Conservation (phyloP, 37 sponge, comb jelly and placozoan genomes). For the Oscarella lobularis region DNA sequence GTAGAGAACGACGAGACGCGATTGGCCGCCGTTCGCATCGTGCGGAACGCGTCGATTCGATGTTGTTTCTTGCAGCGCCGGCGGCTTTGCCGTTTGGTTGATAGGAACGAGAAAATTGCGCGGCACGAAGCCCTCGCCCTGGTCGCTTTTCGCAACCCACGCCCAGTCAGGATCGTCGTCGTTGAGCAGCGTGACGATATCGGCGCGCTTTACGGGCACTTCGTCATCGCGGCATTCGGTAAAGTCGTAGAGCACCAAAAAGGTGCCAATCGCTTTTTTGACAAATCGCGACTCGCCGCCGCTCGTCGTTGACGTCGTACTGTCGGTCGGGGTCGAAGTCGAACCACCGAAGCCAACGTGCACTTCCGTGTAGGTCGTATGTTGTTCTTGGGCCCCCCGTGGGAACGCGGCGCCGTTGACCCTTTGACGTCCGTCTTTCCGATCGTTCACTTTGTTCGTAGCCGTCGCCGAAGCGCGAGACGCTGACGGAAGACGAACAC, state of each 20-base stretch:
- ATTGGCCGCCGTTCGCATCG: background rate
- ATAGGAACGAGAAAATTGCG: background rate
- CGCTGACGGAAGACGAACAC: background rate
- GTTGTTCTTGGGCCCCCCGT: background rate
- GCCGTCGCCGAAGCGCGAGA: no score
- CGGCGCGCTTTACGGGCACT: background rate
- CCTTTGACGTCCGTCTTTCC: conserved; percentile 3
- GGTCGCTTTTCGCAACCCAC: conserved; percentile 5
- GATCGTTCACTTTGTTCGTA: no score
- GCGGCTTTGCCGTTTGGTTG: background rate
- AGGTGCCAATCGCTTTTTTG: background rate
- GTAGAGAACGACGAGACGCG: conserved; percentile 9
- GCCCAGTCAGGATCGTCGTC: conserved; percentile 9
- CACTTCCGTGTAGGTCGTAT: conserved; percentile 3
- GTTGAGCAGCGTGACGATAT: conserved; percentile 1
- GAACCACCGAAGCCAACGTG: background rate
- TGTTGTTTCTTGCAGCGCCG: background rate
- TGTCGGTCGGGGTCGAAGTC: background rate
- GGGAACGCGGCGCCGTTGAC: background rate
- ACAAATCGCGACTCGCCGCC: background rate
- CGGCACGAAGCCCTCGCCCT: conserved; percentile 10
- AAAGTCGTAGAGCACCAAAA: conserved; percentile 3
- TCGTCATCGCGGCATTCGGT: background rate
- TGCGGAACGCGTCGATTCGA: background rate
- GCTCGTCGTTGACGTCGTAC: background rate